Percentiles rank a stretch among this genome's conserved stretches.
Evolutionary conservation across 2,888 invertebrate species (phyloP).

Genomic region (Trimorus sp.): DNA sequence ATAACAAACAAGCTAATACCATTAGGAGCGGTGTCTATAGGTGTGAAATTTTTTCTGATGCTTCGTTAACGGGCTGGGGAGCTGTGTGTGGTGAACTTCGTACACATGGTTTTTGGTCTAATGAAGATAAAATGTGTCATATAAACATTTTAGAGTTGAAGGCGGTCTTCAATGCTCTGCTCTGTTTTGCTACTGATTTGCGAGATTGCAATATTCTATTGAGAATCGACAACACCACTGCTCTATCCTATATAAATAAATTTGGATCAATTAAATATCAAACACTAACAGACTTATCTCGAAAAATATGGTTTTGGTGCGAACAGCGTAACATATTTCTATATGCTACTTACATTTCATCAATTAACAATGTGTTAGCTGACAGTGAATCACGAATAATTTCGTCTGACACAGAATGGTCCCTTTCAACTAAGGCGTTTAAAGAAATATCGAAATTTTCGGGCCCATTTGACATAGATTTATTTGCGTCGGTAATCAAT

Average conservation of each 20-base stretch:
- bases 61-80: conserved; percentile 25
- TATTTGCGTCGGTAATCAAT: conserved; percentile 28
- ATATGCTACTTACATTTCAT: conserved; percentile 74
- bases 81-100: conserved; percentile 17
- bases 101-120: conserved; percentile 40
- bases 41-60: conserved; percentile 5
- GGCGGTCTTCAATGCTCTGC: conserved; percentile 36
- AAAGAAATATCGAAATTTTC: neutral
- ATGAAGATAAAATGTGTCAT: conserved; percentile 4
- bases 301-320: conserved; percentile 36
- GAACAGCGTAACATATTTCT: conserved; percentile 63
- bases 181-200: conserved; percentile 43
- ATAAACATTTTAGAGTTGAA: conserved; percentile 47
- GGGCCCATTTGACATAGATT: conserved; percentile 26
- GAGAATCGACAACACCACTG: conserved; percentile 40
- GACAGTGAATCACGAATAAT: conserved; percentile 68
- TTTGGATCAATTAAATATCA: too few relatives aligned
- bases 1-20: neutral
- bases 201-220: conserved; percentile 12
- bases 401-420: conserved; percentile 64
- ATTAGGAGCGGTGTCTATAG: neutral
- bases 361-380: conserved; percentile 70
- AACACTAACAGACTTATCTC: neutral
- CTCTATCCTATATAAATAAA: neutral
- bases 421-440: conserved; percentile 29